These are phyloP conservation scores for Leucophenga varia DNA, from an alignment of 1,140 invertebrate species.

Conservation along the genomic window DNA sequence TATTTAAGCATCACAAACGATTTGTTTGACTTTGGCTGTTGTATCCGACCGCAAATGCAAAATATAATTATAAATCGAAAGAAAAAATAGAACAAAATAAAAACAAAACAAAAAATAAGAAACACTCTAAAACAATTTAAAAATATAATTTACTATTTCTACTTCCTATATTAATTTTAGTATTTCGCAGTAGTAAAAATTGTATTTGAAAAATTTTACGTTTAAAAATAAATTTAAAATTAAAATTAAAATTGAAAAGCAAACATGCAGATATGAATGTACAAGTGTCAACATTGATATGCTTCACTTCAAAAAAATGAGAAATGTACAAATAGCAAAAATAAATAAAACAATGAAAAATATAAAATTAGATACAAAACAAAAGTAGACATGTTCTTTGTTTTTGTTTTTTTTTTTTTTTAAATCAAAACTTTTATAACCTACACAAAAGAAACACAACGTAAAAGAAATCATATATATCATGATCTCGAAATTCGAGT, in stretches of 20 bases:
- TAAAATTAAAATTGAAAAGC: constrained; percentile 38
- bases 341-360: constrained; percentile 3
- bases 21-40: too few relatives aligned
- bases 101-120: constrained; percentile 6
- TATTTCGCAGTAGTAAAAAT: too few relatives aligned
- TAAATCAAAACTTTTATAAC: too few relatives aligned
- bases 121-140: background rate
- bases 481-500: too few relatives aligned
- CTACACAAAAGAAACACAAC: constrained; percentile 15
- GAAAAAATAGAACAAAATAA: background rate
- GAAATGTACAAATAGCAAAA: constrained; percentile 27
- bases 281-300: constrained; percentile 47
- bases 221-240: background rate
- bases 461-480: constrained; percentile 33
- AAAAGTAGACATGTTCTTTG: too few relatives aligned
- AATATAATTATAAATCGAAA: constrained; percentile 33
- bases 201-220: constrained; percentile 24
- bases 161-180: too few relatives aligned
- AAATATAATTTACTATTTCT: background rate
- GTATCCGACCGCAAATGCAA: constrained; percentile 29
- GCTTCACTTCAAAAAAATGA: constrained; percentile 41
- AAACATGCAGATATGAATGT: constrained; percentile 46
- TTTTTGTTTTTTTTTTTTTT: too few relatives aligned
- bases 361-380: background rate
- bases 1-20: too few relatives aligned